phyloP scores from a whole-genome alignment of 2,797 vertebrate species.

The Novumbra hubbsi region DNA sequence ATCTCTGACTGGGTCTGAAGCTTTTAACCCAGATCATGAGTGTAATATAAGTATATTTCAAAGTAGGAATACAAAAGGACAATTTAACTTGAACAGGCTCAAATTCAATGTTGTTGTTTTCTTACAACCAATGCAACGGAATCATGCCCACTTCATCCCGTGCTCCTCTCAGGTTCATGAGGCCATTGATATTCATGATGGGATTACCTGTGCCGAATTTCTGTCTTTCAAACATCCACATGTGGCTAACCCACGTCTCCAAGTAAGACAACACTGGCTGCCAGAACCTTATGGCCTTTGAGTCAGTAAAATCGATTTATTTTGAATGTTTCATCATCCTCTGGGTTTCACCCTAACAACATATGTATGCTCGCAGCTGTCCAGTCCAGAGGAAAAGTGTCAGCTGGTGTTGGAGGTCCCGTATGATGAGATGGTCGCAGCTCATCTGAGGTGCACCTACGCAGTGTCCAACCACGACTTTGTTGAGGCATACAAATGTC shows the following conservation, averaged over 20 bases:
- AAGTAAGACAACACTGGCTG: conserved; percentile 71
- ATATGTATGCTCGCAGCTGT: conserved; percentile 63
- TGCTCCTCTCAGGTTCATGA: conserved; percentile 78
- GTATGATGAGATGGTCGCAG: conserved; percentile 96
- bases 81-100: no score
- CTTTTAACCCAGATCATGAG: no score
- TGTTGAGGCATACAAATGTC: conserved; percentile 93
- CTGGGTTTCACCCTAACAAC: background rate
- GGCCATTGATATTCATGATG: conserved; percentile 85
- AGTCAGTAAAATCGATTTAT: background rate
- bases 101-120: no score
- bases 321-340: background rate
- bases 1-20: no score
- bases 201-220: conserved; percentile 84
- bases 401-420: conserved; percentile 93
- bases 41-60: no score
- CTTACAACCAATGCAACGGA: no score
- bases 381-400: conserved; percentile 90
- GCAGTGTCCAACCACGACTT: conserved; percentile 95
- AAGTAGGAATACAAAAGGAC: no score
- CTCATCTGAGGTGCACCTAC: conserved; percentile 93
- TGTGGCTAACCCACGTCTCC: conserved; percentile 91
- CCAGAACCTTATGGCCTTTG: background rate
- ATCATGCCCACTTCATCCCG: background rate
- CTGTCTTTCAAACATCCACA: conserved; percentile 96